phyloP scores from a whole-genome alignment of 2,113 vertebrate species.

The Menura novaehollandiae region DNA sequence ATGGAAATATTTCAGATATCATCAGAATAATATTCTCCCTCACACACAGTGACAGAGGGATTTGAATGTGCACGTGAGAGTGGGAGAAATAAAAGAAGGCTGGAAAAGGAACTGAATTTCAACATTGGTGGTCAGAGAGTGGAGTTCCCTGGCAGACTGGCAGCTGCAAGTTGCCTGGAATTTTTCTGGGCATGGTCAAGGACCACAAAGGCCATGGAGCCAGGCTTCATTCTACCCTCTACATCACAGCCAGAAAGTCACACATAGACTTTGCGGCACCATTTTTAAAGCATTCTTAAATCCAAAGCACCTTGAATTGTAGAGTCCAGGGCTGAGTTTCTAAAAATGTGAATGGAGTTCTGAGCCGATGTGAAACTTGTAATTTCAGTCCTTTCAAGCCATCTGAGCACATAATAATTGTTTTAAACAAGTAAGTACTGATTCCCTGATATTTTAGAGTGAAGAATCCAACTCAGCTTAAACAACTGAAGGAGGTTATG shows the following conservation, averaged over 20 bases:
- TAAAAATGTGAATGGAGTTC: background rate
- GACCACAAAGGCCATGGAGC: fast-evolving
- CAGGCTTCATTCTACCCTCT: background rate
- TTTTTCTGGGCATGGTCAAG: background rate
- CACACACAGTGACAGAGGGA: background rate
- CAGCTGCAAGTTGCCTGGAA: background rate
- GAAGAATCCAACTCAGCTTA: background rate
- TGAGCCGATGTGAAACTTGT: background rate
- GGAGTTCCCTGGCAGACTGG: background rate
- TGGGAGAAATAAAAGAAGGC: background rate
- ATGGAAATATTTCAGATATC: background rate
- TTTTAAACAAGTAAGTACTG: background rate
- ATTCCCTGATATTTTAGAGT: background rate
- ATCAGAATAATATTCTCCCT: background rate
- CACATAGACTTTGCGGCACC: background rate
- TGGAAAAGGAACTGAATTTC: background rate
- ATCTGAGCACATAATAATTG: background rate
- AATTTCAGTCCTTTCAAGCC: background rate
- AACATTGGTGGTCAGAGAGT: background rate
- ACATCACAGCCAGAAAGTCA: background rate
- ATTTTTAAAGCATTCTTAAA: background rate
- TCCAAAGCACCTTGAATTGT: background rate
- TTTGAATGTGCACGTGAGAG: background rate
- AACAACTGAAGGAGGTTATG: background rate
- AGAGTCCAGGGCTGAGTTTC: background rate